Conservation (phyloP, 2,113 vertebrate species). For the Bos javanicus region DNA sequence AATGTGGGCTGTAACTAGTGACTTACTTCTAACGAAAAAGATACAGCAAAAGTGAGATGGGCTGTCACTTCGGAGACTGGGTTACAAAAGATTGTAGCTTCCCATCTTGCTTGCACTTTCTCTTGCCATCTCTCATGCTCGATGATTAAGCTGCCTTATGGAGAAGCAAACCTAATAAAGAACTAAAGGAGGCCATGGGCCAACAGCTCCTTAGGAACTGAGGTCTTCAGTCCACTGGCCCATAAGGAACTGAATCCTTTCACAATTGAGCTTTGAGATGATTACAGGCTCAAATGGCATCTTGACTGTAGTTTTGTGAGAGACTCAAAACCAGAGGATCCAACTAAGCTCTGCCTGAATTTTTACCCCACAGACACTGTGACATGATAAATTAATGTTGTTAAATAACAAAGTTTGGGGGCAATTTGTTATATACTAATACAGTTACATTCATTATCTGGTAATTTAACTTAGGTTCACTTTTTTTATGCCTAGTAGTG, state of each 20-base stretch:
- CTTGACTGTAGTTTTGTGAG: background rate
- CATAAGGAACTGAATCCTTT: background rate
- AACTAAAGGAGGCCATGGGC: background rate
- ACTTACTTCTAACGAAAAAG: conserved; percentile 14
- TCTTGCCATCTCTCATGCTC: background rate
- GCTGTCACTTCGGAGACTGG: background rate
- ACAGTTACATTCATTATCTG: background rate
- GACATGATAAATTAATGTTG: background rate
- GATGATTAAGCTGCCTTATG: background rate
- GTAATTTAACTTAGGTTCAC: background rate
- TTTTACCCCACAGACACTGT: background rate
- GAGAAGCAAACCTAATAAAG: background rate
- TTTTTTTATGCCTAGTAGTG: background rate
- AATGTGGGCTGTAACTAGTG: background rate
- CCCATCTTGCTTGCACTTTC: background rate
- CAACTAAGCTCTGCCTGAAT: background rate
- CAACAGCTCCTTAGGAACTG: background rate
- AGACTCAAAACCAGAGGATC: background rate
- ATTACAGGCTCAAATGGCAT: background rate
- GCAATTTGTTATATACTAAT: background rate
- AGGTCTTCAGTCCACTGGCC: background rate
- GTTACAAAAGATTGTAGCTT: background rate
- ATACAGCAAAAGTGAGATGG: background rate
- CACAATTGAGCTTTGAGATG: background rate
- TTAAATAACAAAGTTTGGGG: background rate